These are phyloP conservation scores for Aeoliscus strigatus DNA, from an alignment of 2,797 vertebrate species.

Conservation along the genomic window DNA sequence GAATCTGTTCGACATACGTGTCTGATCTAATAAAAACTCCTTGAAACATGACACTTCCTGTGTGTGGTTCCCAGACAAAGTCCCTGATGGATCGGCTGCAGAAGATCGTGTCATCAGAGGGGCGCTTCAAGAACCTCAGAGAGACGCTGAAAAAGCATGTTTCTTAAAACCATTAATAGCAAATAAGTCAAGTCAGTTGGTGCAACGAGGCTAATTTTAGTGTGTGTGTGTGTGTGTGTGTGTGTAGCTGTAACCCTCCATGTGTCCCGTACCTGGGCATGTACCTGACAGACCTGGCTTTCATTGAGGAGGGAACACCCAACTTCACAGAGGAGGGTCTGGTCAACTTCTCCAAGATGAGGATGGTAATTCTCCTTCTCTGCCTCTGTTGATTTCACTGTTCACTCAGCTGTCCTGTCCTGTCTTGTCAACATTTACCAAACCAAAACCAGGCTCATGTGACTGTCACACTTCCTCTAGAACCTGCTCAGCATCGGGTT, in stretches of 20 bases:
- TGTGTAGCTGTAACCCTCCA: conserved; percentile 89
- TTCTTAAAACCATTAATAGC: too few relatives aligned
- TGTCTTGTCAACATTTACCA: too few relatives aligned
- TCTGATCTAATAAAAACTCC: neutral
- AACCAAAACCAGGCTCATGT: too few relatives aligned
- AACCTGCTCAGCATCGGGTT: too few relatives aligned
- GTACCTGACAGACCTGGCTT: conserved; percentile 96
- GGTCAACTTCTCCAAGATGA: conserved; percentile 99
- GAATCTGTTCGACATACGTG: neutral
- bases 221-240: conserved; percentile 5
- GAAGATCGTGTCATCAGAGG: conserved; percentile 94
- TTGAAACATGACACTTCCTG: neutral
- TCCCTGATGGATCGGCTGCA: conserved; percentile 94
- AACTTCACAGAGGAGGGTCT: conserved; percentile 96
- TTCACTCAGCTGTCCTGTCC: too few relatives aligned
- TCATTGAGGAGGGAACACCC: conserved; percentile 96
- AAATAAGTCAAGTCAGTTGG: neutral
- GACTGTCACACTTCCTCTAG: too few relatives aligned
- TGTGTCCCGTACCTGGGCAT: conserved; percentile 97
- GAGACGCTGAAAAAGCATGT: conserved; percentile 96
- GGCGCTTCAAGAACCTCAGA: conserved; percentile 96
- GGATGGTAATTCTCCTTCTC: conserved; percentile 80
- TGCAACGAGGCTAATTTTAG: neutral
- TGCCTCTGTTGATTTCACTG: too few relatives aligned
- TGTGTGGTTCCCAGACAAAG: conserved; percentile 79